Percentiles rank a stretch among this genome's conserved stretches.
phyloP scores from a whole-genome alignment of 2,113 vertebrate genomes.

The Lanius collurio region DNA sequence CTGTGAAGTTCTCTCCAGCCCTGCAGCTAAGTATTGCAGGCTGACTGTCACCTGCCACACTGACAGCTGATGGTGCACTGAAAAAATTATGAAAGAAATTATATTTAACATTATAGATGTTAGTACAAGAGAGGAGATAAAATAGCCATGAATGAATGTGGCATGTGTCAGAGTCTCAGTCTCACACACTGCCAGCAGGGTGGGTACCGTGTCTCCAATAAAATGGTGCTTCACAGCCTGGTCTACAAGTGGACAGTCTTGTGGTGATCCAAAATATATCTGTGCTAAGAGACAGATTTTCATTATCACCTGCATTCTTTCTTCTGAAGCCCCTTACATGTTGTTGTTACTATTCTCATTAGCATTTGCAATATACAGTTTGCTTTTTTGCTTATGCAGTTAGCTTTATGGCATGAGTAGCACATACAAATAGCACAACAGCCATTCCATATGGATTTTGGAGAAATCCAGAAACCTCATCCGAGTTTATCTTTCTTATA shows the following conservation, averaged over 20 bases:
- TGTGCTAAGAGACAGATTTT: not conserved
- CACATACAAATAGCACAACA: not conserved
- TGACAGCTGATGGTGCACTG: not conserved
- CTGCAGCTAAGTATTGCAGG: not conserved
- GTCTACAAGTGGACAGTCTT: not conserved
- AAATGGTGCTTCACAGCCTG: not conserved
- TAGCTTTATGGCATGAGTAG: not conserved
- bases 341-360: not conserved
- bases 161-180: not conserved
- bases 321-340: not conserved
- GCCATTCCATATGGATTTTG: not conserved
- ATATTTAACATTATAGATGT: not conserved
- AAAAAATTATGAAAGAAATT: not conserved
- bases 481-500: not conserved
- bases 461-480: not conserved
- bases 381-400: not conserved
- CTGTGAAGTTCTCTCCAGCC: not conserved
- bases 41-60: not conserved
- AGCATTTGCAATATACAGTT: not conserved
- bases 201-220: not conserved
- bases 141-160: not conserved
- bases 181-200: not conserved
- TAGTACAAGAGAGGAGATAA: not conserved
- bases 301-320: not conserved
- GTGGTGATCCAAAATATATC: not conserved